A percentile compares a stretch with the other conserved stretches of the same genome.
These are phyloP conservation scores for Ooceraea biroi DNA, from an alignment of 1,140 invertebrate species.

Conservation along the genomic window DNA sequence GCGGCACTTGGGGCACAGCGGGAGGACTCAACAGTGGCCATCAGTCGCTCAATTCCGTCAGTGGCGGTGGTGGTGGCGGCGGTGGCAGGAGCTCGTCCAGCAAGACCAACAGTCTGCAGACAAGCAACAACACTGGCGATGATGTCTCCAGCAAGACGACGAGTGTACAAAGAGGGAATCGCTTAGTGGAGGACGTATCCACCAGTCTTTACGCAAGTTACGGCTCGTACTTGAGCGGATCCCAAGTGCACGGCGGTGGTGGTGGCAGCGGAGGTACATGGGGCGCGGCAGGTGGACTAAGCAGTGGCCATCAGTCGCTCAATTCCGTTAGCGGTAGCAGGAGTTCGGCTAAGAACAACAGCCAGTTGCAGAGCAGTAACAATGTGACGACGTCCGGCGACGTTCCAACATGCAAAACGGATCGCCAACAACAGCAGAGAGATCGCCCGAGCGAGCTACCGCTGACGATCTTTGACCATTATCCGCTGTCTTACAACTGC, in stretches of 20 bases:
- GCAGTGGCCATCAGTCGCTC: conserved; percentile 52
- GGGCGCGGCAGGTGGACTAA: neutral
- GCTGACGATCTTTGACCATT: conserved; percentile 40
- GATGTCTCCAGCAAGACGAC: conserved; percentile 35
- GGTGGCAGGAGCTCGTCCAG: conserved; percentile 60
- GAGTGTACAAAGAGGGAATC: conserved; percentile 19
- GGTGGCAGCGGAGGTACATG: neutral
- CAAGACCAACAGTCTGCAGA: conserved; percentile 57
- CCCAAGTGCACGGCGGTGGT: too few relatives aligned
- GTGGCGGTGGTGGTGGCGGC: conserved; percentile 44
- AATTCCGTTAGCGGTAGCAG: conserved; percentile 41
- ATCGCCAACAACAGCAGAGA: conserved; percentile 54
- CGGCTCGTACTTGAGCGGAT: conserved; percentile 38
- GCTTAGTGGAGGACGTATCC: conserved; percentile 5
- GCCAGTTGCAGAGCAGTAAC: conserved; percentile 51
- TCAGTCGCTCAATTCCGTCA: conserved; percentile 57
- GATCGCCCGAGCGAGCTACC: conserved; percentile 39
- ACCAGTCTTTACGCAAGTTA: neutral
- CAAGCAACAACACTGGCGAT: conserved; percentile 21
- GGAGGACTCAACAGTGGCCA: conserved; percentile 31
- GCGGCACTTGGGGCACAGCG: conserved; percentile 27
- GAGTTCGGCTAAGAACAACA: conserved; percentile 63
- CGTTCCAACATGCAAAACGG: conserved; percentile 46
- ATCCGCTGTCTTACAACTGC: conserved; percentile 13
- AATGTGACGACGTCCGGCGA: conserved; percentile 43